phyloP scores from a whole-genome alignment of 2,888 invertebrate genomes.

The Eilema caniola region DNA sequence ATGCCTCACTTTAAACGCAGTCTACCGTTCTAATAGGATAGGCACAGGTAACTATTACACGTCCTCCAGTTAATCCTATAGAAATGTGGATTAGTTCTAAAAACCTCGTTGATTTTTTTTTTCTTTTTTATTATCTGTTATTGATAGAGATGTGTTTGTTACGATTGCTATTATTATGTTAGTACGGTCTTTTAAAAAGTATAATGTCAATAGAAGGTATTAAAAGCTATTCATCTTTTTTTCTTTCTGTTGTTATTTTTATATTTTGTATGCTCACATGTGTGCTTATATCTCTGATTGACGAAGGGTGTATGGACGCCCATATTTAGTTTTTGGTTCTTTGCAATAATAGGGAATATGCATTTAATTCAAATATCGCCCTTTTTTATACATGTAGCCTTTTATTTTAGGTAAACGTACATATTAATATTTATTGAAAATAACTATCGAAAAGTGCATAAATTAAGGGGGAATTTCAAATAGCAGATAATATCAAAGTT shows the following conservation, averaged over 20 bases:
- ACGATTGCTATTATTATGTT: constrained; percentile 21
- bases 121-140: constrained; percentile 8
- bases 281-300: not conserved
- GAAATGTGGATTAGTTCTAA: constrained; percentile 13
- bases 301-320: not conserved
- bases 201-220: not conserved
- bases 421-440: too few species aligned
- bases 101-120: constrained; percentile 18
- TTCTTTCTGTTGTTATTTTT: not conserved
- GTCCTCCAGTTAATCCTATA: constrained; percentile 61
- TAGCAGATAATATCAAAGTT: too few species aligned
- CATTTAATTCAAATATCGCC: too few species aligned
- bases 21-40: constrained; percentile 78
- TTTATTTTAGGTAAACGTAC: too few species aligned
- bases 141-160: constrained; percentile 25
- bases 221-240: not conserved
- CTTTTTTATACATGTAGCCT: too few species aligned
- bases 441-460: too few species aligned
- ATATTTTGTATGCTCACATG: not conserved
- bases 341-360: too few species aligned
- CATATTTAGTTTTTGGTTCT: not conserved
- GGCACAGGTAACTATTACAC: constrained; percentile 48
- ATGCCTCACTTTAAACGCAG: constrained; percentile 57
- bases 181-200: constrained; percentile 5
- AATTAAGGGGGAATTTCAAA: too few species aligned